Evolutionary conservation across 1,140 invertebrate genomes (phyloP).

Genomic region (silkworm (Bombyx mori)): DNA sequence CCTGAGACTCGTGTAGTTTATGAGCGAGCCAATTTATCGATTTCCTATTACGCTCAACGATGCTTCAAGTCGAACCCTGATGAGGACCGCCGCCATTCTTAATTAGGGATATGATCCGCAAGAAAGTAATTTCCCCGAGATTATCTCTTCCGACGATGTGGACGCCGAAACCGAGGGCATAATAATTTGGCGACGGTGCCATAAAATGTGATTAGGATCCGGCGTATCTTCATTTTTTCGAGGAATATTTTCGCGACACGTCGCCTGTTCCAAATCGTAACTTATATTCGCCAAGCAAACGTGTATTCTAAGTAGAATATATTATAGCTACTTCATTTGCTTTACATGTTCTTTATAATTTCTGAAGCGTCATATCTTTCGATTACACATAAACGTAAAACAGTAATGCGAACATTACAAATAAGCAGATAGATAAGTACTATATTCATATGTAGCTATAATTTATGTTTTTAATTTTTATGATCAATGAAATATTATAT

Average conservation of each 20-base stretch:
- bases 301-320: neutral
- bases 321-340: neutral
- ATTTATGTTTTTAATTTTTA: too few relatives aligned
- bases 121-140: constrained; percentile 54
- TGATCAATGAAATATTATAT: too few relatives aligned
- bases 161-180: constrained; percentile 19
- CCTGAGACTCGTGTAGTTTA: constrained; percentile 8
- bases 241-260: constrained; percentile 5
- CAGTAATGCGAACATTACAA: too few relatives aligned
- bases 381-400: too few relatives aligned
- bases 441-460: too few relatives aligned
- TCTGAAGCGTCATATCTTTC: too few relatives aligned
- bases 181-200: constrained; percentile 22
- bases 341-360: neutral
- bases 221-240: constrained; percentile 6
- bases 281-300: too few relatives aligned
- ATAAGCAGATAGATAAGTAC: too few relatives aligned
- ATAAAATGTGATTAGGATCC: constrained; percentile 23
- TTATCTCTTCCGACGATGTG: constrained; percentile 40
- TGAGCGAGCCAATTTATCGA: constrained; percentile 22
- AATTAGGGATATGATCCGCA: constrained; percentile 59
- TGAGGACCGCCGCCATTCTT: constrained; percentile 36
- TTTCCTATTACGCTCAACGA: constrained; percentile 17
- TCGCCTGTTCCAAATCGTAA: too few relatives aligned
- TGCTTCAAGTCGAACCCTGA: constrained; percentile 27